phyloP scores from a whole-genome alignment of 2,797 vertebrate genomes.

The Acipenser oxyrinchus region DNA sequence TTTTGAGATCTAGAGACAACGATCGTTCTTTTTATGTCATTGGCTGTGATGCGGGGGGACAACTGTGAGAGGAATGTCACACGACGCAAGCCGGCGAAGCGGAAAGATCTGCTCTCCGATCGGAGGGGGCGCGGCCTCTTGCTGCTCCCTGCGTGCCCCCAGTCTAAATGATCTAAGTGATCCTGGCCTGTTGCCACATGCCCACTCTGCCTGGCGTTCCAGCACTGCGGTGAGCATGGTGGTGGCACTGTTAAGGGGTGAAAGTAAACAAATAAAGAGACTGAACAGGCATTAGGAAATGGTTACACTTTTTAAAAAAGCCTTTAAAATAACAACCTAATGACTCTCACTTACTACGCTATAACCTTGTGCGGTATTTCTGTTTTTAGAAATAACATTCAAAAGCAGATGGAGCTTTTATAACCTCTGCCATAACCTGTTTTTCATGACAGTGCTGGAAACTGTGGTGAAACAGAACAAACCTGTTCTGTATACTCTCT shows the following conservation, averaged over 20 bases:
- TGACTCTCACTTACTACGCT: too few relatives aligned
- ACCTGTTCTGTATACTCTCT: too few relatives aligned
- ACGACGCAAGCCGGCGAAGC: slow-evolving; percentile 60
- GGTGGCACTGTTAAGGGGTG: slow-evolving; percentile 22
- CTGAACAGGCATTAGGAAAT: too few relatives aligned
- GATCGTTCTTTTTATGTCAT: slow-evolving; percentile 46
- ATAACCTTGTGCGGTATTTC: too few relatives aligned
- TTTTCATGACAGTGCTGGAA: too few relatives aligned
- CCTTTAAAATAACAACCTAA: too few relatives aligned
- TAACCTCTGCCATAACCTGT: too few relatives aligned
- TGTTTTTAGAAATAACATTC: too few relatives aligned
- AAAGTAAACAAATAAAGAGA: too few relatives aligned
- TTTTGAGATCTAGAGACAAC: slow-evolving; percentile 67
- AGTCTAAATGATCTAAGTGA: slow-evolving; percentile 79
- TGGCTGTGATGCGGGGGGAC: slow-evolving; percentile 44
- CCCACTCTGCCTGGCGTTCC: slow-evolving; percentile 42
- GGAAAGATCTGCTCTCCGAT: slow-evolving; percentile 55
- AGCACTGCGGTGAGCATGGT: slow-evolving; percentile 30
- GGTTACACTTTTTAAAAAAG: too few relatives aligned
- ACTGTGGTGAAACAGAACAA: too few relatives aligned
- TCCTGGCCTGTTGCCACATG: slow-evolving; percentile 65
- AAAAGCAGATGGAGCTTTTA: too few relatives aligned
- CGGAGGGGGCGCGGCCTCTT: slow-evolving; percentile 39
- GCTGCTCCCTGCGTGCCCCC: slow-evolving; percentile 57
- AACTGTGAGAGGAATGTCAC: slow-evolving; percentile 57